These are phyloP conservation scores for Hycleus cichorii DNA, from an alignment of 1,140 invertebrate species.

Conservation along the genomic window DNA sequence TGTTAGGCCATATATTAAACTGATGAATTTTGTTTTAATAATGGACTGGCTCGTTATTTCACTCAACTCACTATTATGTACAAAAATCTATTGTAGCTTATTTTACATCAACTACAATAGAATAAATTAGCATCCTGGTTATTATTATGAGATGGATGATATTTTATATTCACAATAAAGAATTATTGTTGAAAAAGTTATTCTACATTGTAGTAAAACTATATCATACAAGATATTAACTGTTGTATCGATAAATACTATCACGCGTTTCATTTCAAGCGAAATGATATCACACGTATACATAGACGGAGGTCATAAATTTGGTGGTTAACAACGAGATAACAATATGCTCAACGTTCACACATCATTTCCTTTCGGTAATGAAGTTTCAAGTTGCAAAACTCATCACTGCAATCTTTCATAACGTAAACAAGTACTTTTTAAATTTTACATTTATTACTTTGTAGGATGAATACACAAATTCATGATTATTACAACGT, in stretches of 20 bases:
- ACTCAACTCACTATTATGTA: constrained; percentile 9
- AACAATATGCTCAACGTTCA: background rate
- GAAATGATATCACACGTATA: too few species aligned
- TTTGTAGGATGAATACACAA: too few species aligned
- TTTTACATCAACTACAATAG: constrained; percentile 6
- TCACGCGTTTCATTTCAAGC: too few species aligned
- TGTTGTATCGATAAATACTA: too few species aligned
- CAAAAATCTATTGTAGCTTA: constrained; percentile 11
- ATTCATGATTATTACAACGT: too few species aligned
- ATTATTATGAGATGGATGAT: too few species aligned
- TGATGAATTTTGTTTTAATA: constrained; percentile 11
- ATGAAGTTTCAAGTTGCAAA: background rate
- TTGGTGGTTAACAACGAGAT: background rate
- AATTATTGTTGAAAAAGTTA: too few species aligned
- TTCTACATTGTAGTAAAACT: too few species aligned
- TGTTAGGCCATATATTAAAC: constrained; percentile 2
- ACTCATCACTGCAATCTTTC: background rate
- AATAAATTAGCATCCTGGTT: background rate
- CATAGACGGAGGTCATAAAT: too few species aligned
- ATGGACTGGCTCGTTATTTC: constrained; percentile 6
- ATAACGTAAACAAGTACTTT: background rate
- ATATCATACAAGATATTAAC: too few species aligned
- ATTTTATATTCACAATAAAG: too few species aligned
- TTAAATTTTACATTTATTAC: too few species aligned
- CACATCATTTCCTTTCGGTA: constrained; percentile 1